Base-by-base conservation (phyloP, 2,113 vertebrate genomes). In the Sapayoa aenigma region DNA sequence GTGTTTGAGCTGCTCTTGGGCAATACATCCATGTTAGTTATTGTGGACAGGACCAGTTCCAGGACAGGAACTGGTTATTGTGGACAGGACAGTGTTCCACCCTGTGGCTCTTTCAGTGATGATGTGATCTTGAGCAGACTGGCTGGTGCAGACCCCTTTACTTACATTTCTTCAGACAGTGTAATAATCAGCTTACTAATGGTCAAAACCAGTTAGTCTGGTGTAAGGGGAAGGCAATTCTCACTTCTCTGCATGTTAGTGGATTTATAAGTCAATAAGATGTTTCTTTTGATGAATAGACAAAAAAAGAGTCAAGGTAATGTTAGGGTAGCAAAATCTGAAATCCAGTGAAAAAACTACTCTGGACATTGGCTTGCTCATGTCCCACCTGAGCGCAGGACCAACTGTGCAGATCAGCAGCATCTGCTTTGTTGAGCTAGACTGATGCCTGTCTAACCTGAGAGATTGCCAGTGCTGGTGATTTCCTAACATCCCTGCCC, bases 121-220 rank as follows among this genome's bases (percentile, higher is more conserved):
- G 53, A 83, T 53, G n/a, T 41, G 28, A 31, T 49, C 33, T 74
- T 62, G 55, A 81, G 55, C 69, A 91, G 55, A 31, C 17, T 44
- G 68, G 41, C 27, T 0, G 0, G 5, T 52, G 53, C 59, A 60
- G 18, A 66, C 24, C 7, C 16, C 9, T 87, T 76, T 33, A 39
- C 35, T 74, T 62, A 22, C 0, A 0, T 81, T 58, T 84, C 67
- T 69, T 2, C 3, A 91, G 22, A 22, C 20, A 39, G 18, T 5
- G 25, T 55, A 23, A 37, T 22, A 24, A 42, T 71, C 7, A 5
- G n/a, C 4, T 9, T 68, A 10, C 9, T 56, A 18, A 60, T 24
- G 41, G 24, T 66, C 65, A 58, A 41, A 85, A 62, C 47, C 58
- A 67, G 31, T 44, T 66, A 56, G n/a, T 31, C 16, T 41, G 39